Evolutionary conservation across 2,888 invertebrate genomes (phyloP).

Genomic region (Caenorhabditis wallacei): DNA sequence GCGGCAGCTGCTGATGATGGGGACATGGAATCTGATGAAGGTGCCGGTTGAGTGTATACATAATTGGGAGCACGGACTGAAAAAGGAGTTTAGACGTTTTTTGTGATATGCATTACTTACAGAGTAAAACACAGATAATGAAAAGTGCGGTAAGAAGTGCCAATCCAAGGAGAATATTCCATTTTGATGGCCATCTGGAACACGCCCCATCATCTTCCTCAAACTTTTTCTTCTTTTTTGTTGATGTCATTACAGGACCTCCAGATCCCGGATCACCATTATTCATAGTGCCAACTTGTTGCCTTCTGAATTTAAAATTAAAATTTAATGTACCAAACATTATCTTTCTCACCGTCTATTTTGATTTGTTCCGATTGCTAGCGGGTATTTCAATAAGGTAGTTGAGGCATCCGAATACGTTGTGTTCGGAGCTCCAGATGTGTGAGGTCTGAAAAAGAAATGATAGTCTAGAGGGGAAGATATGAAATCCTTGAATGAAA

Average conservation of each 20-base stretch:
- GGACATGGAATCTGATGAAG: slow-evolving; percentile 55
- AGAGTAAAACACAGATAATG: slow-evolving; percentile 68
- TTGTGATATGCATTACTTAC: slow-evolving; percentile 53
- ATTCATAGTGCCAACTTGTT: slow-evolving; percentile 61
- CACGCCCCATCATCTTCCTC: slow-evolving; percentile 44
- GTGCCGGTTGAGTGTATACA: slow-evolving; percentile 69
- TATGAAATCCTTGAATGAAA: no score
- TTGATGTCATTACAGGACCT: slow-evolving; percentile 10
- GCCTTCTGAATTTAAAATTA: slow-evolving; percentile 44
- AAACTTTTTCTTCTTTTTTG: slow-evolving; percentile 62
- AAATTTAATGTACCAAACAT: background rate
- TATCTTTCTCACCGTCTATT: slow-evolving; percentile 54
- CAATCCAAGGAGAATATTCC: slow-evolving; percentile 50
- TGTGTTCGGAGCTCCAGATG: slow-evolving; percentile 53
- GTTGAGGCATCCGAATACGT: slow-evolving; percentile 64
- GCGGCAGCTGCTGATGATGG: slow-evolving; percentile 37
- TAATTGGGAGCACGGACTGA: slow-evolving; percentile 72
- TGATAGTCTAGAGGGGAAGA: background rate
- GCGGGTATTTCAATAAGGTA: slow-evolving; percentile 63
- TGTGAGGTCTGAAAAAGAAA: slow-evolving; percentile 59
- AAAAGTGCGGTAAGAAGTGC: slow-evolving; percentile 66
- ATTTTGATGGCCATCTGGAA: slow-evolving; percentile 52
- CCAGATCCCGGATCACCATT: slow-evolving; percentile 29
- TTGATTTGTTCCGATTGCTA: slow-evolving; percentile 49
- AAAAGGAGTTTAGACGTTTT: slow-evolving; percentile 9